Conservation (phyloP, 2,113 vertebrate genomes). For the Pterophyllum scalare region DNA sequence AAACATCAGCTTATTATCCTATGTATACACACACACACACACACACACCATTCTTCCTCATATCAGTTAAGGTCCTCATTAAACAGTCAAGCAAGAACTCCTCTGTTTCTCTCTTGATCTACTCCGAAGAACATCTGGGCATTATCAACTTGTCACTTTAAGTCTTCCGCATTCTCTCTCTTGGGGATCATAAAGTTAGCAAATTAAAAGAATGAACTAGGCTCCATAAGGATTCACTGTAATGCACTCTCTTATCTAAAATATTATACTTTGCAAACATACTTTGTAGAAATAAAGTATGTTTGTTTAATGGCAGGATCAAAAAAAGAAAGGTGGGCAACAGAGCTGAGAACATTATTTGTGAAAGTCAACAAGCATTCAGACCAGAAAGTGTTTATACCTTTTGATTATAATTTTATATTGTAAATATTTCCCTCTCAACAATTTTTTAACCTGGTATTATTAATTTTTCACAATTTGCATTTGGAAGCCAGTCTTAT, state of each 20-base stretch:
- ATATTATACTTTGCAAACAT: too few species aligned
- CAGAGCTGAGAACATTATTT: not conserved
- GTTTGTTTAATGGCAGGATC: not conserved
- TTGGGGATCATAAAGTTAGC: not conserved
- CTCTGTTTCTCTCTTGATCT: slow-evolving; percentile 15
- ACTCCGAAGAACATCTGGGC: slow-evolving; percentile 20
- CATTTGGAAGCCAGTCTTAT: not conserved
- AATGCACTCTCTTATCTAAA: too few species aligned
- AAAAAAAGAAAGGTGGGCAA: not conserved
- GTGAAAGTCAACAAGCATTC: not conserved
- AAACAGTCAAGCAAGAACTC: not conserved
- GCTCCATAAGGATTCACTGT: not conserved
- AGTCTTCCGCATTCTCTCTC: not conserved
- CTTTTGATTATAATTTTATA: not conserved
- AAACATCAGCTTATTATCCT: not conserved
- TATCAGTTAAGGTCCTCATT: not conserved
- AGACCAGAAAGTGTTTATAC: not conserved
- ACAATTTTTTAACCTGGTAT: not conserved
- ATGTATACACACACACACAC: too few species aligned
- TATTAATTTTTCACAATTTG: not conserved
- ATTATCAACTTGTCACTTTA: not conserved
- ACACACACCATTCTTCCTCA: not conserved
- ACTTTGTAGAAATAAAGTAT: too few species aligned
- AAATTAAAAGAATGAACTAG: not conserved
- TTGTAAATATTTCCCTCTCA: not conserved